These are phyloP conservation scores for Dione vanillae DNA, from an alignment of 2,888 invertebrate genomes.

Conservation along the genomic window DNA sequence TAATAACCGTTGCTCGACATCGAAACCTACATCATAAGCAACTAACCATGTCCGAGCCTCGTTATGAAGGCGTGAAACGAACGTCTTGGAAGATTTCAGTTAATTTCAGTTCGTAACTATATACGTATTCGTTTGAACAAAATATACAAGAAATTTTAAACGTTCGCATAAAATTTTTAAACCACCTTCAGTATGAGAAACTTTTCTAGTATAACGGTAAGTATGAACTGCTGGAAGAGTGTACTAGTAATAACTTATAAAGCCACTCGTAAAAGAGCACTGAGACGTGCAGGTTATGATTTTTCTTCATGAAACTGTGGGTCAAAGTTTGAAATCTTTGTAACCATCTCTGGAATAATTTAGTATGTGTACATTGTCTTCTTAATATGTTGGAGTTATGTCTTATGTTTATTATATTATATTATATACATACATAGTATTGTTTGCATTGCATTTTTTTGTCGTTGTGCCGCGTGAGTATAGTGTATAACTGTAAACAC, in stretches of 20 bases:
- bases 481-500: too few species aligned
- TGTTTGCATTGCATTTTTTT: too few species aligned
- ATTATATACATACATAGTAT: neutral
- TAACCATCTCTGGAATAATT: constrained; percentile 49
- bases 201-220: neutral
- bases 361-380: constrained; percentile 47
- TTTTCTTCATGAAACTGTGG: constrained; percentile 33
- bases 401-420: neutral
- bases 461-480: too few species aligned
- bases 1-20: neutral
- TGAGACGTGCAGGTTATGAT: constrained; percentile 31
- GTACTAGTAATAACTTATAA: constrained; percentile 32
- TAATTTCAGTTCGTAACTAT: neutral
- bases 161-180: constrained; percentile 9
- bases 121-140: neutral
- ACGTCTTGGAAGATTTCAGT: neutral
- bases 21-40: too few species aligned
- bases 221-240: constrained; percentile 4
- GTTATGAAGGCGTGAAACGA: neutral
- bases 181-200: constrained; percentile 4
- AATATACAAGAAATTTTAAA: neutral
- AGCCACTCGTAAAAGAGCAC: constrained; percentile 34
- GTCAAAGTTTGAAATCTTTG: constrained; percentile 47
- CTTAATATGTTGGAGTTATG: constrained; percentile 30
- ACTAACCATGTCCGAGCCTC: neutral